Percentiles rank a stretch among this genome's conserved stretches.
Evolutionary conservation across 2,797 vertebrate species (phyloP).

Genomic region (Eospalax fontanierii): DNA sequence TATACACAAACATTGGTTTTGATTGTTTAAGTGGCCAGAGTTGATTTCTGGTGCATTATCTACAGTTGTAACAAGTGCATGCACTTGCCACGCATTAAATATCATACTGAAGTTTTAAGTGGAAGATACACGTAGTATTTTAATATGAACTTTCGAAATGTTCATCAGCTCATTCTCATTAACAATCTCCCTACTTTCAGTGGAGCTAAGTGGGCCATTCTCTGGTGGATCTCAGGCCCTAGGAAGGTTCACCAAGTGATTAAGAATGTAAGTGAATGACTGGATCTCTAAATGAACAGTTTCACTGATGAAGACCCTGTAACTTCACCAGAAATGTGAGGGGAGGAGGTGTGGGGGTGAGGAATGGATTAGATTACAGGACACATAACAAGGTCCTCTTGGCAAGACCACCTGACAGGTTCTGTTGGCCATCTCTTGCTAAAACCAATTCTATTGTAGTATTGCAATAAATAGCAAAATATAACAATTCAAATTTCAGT

Average conservation of each 20-base stretch:
- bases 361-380: background rate
- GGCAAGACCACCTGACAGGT: too few species aligned
- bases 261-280: background rate
- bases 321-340: constrained; percentile 24
- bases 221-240: background rate
- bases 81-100: background rate
- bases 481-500: background rate
- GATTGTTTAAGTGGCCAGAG: background rate
- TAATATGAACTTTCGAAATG: background rate
- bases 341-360: background rate
- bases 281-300: background rate
- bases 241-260: background rate
- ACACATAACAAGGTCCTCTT: background rate
- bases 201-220: background rate
- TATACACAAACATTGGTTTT: background rate
- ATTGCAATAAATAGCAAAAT: background rate
- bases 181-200: background rate
- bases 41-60: background rate
- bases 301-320: constrained; percentile 56
- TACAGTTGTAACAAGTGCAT: background rate
- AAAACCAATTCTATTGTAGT: background rate
- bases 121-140: background rate
- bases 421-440: background rate
- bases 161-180: background rate
- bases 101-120: background rate